Percentiles rank a stretch among this genome's conserved stretches.
Evolutionary conservation across 64 coral and sea anemone genomes (phyloP).

Genomic region (Cladopsammia gracilis): DNA sequence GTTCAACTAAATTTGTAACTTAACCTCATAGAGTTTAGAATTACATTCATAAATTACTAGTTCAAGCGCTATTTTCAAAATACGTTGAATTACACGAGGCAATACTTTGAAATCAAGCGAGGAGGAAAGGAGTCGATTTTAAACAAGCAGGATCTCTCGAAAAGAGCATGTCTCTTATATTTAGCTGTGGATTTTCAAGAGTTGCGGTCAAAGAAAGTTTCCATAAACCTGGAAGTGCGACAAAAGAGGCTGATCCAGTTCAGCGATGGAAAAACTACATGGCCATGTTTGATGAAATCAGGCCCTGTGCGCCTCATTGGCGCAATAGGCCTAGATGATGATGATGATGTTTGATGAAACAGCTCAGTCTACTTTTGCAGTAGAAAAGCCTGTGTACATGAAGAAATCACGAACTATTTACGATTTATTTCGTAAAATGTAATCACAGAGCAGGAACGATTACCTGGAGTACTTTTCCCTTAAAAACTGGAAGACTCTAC

Average conservation of each 20-base stretch:
- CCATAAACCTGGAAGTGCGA: not conserved
- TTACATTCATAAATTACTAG: not conserved
- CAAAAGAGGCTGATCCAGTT: not conserved
- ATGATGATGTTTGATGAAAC: not conserved
- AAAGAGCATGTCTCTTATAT: not conserved
- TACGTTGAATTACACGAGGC: too few species aligned
- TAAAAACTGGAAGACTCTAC: not conserved
- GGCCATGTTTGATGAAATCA: not conserved
- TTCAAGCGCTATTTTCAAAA: not conserved
- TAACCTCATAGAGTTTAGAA: not conserved
- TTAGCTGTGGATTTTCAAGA: constrained; percentile 10
- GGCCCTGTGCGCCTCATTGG: too few species aligned
- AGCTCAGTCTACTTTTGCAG: not conserved
- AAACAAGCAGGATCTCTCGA: too few species aligned
- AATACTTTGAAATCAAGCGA: not conserved
- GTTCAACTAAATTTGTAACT: not conserved
- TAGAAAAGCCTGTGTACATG: not conserved
- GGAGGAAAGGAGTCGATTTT: not conserved
- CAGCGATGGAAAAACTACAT: constrained; percentile 13
- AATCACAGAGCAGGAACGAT: not conserved
- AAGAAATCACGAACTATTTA: constrained; percentile 6
- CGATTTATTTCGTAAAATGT: constrained; percentile 3
- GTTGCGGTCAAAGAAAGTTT: constrained; percentile 13
- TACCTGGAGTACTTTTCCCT: not conserved
- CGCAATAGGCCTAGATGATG: too few species aligned